Evolutionary conservation across 2,888 invertebrate genomes (phyloP), one percentile per base, ranked within the genome.

Genomic region (Drosophila affinis): DNA sequence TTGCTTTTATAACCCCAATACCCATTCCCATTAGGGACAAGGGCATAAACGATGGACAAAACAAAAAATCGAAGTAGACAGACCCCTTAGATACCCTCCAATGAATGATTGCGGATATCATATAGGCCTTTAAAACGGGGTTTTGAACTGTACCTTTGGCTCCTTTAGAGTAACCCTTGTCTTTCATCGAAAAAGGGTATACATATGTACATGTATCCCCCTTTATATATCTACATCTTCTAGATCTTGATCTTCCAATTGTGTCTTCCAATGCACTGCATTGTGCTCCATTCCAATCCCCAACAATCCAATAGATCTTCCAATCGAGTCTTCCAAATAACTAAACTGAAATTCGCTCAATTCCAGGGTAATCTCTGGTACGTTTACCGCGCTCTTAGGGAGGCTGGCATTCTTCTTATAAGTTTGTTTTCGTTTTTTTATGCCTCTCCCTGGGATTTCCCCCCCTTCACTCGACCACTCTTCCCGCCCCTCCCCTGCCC

Each of bases 1-100:
- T 39, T 70, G 62, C 62, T 79, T 82, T 79, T 79, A 79, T 81
- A 69, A 55, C 69, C 62, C 70, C 62, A 55, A 55, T 70, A 70
- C 62, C 69, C 69, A 69, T 69, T 61, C 62, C 69, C 69, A 69
- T 69, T 61, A 46, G 29, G 32, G 46, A 18, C 17, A 32, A 18
- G 45, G 54, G 61, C 46, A 67, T 52, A 24, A 54, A 17, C 55
- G 9, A 14, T n/a, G 39, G n/a, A 39, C 39, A 7, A 14, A 14
- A 6, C 14, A 14, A 14, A n/a, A 14, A 39, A 39, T 39, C 39
- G 1, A 39, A n/a, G n/a, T 7, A 7, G n/a, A 7, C 7, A 2
- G n/a, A 39, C 39, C 14, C 39, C n/a, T n/a, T n/a, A 6, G 3
- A n/a, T 39, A 39, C 39, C 39, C 39, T 39, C 0, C 3, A 39